Evolutionary conservation across 2,797 vertebrate species (phyloP), one percentile per base, ranked within the genome.

Genomic region (Limosa lapponica): DNA sequence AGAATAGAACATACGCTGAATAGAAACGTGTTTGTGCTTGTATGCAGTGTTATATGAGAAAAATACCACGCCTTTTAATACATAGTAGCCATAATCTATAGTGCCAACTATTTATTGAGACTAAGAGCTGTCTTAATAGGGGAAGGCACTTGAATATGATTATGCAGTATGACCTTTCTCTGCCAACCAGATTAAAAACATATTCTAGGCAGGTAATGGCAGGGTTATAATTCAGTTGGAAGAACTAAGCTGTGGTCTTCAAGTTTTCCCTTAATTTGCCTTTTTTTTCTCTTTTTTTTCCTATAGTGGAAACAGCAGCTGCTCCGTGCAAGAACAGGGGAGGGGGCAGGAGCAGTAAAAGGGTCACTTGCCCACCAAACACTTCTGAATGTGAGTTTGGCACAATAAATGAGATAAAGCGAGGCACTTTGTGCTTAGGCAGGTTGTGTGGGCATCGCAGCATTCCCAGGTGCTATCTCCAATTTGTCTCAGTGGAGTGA

Each of bases 141-240:
- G 59, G 77, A 57, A 74, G 54, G 80, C 62, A 62, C 70, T 82
- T 43, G 30, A 75, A 84, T 64, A 46, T 90, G 81, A 54, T 91
- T 95, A 69, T 58, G 58, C 65, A 83, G 64, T 11, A 39, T 32
- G 67, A 74, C 69, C 65, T 64, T 90, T 92, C 24, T 72, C 75
- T 88, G 77, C 69, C 80, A 86, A 27, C 49, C 36, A 66, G 61
- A 78, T 67, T 83, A 71, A 91, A 93, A 85, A 44, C 81, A 41
- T 22, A 34, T 51, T 92, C 52, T 11, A n/a, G 83, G 66, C 73
- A 92, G 89, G 64, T 92, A 79, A 70, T 6, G 13, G 64, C 74
- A 92, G 74, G 28, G 18, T 89, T 79, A 14, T 34, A 70, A 82
- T 70, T 77, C 72, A 64, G 16, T 4, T 83, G 82, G 82, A 87